Base-by-base conservation (phyloP, 2,888 invertebrate genomes). In the Agrilus biguttatus region DNA sequence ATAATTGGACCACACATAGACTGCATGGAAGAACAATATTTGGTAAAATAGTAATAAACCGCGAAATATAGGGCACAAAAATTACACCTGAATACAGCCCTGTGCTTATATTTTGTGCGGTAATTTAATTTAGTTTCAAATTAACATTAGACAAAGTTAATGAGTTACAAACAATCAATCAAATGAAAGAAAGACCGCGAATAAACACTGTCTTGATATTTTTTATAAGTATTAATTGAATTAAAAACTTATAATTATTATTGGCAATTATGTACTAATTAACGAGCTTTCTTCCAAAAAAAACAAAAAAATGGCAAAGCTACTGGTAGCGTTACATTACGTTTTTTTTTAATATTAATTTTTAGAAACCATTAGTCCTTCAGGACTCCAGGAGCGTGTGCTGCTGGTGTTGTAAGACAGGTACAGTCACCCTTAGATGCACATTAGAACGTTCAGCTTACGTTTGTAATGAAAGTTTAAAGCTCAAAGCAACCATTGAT, bases 1-100 rank as follows among this genome's bases (percentile, higher is more conserved):
- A 70, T 84, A 37, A 79, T 84, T 51, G 83, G 83, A 3, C 83
- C 83, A 12, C 80, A 82, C 56, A 80, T 82, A 53, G 83, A 84
- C 63, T 83, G 83, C 61, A 83, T 83, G 82, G 83, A 84, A 50
- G 82, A 83, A 58, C 78, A 81, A 55, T 83, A 81, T 59, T 65
- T 83, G 69, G 83, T 83, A 62, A 68, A 70, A 28, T 10, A 3
- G 2, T 5, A 28, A 28, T 10, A 28, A 10, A 28, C n/a, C n/a
- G n/a, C n/a, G n/a, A n/a, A n/a, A n/a, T n/a, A n/a, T n/a, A n/a
- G n/a, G n/a, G n/a, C n/a, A n/a, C n/a, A n/a, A n/a, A n/a, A n/a
- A n/a, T n/a, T n/a, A n/a, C 10, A 10, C 10, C 28, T 28, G 10
- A 28, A 28, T 28, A 28, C 28, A 5, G 28, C 2, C 28, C 28